A percentile compares a stretch with the other conserved stretches of the same genome.
Conservation (phyloP, 2,797 vertebrate species). For the Sebastes elongatus region DNA sequence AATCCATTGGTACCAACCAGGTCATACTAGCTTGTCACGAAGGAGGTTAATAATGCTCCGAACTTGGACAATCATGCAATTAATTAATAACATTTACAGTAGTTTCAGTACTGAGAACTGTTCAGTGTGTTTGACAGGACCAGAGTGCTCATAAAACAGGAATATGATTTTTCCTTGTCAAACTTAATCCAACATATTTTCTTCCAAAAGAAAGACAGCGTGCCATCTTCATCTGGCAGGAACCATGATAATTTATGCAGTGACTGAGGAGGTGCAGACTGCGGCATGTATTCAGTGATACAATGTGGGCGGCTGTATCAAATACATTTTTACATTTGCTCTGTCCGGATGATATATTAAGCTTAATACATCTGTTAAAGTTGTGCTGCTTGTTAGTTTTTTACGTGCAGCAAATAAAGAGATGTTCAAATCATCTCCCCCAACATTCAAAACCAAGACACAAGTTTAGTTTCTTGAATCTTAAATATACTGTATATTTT, state of each 20-base stretch:
- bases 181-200: slow-evolving; percentile 40
- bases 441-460: slow-evolving; percentile 14
- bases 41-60: too few species aligned
- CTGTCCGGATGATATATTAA: neutral
- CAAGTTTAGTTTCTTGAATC: neutral
- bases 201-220: neutral
- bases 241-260: slow-evolving; percentile 59
- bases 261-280: slow-evolving; percentile 51
- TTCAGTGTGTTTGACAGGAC: neutral
- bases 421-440: neutral
- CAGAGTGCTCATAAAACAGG: slow-evolving; percentile 3
- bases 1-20: too few species aligned
- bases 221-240: slow-evolving; percentile 29
- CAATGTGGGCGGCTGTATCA: slow-evolving; percentile 25
- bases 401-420: neutral
- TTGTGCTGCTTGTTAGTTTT: neutral
- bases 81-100: neutral
- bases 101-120: neutral
- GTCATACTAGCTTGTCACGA: too few species aligned
- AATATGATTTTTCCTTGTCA: slow-evolving; percentile 22
- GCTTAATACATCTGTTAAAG: neutral
- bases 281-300: slow-evolving; percentile 38
- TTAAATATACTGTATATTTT: neutral
- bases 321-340: slow-evolving; percentile 5
- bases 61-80: too few species aligned